Base-by-base conservation (phyloP, 2,113 vertebrate genomes). In the Pagrus major region DNA sequence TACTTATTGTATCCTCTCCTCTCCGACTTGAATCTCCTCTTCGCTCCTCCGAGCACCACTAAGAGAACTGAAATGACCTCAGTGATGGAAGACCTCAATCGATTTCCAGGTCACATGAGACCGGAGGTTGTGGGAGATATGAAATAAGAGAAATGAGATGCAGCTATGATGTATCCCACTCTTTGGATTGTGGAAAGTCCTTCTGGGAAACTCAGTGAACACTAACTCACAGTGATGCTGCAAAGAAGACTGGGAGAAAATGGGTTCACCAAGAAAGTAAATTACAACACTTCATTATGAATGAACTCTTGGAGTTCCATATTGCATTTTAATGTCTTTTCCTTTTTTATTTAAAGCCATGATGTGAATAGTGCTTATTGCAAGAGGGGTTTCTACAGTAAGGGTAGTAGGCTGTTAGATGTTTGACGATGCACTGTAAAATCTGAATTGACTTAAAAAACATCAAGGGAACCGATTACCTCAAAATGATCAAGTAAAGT, bases 101-200 rank as follows among this genome's bases (percentile, higher is more conserved):
- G 70, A 87, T 89, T 86, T 86, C 18, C 66, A 60, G 84, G 80
- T 84, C 84, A 85, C 64, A 51, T 33, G 47, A 87, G 78, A 74
- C 46, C 15, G 0, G 21, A 80, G 58, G 68, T 75, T 51, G 78
- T 39, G 77, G 39, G 74, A 78, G 66, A 78, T 86, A 78, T 84
- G 70, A 73, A 75, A 75, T 80, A 16, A 75, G 72, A 78, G 41
- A 65, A 81, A 85, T 76, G 51, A 82, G 76, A 80, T 56, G 54
- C 44, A 69, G 20, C 52, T 27, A 27, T 80, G 66, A 81, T 77
- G 25, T 67, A 83, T 81, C 7, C 16, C 12, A 78, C 63, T 49
- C 64, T 59, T 52, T 78, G 47, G 66, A 55, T 29, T 52, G 75
- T 15, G 56, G 41, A 67, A 71, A 72, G 61, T 70, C 44, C 44